Evolutionary conservation across 2,797 vertebrate species (phyloP), one percentile per base, ranked within the genome.

Genomic region (Miichthys miiuy): DNA sequence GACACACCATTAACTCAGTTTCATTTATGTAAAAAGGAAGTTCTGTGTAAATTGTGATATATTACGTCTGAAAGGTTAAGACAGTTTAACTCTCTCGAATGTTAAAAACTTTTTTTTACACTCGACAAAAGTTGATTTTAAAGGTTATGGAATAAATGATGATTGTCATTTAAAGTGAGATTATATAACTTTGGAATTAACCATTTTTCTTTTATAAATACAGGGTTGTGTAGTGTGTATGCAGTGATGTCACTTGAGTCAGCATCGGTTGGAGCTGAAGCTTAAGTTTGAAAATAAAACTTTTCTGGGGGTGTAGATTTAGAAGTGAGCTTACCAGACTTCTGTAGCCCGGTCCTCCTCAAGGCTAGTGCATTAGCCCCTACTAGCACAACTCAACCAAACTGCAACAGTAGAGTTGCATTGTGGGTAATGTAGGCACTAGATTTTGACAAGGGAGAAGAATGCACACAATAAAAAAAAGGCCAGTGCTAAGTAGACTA

Each of bases 1-100:
- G 38, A 65, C 50, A 17, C 72, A 41, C 51, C 6, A 6, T 61
- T 61, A 66, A 63, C 63, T 50, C 50, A 38, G 9, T 52, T 57
- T 74, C 30, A 52, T 34, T 56, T 5, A 61, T 48, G 17, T 73
- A 13, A 44, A 75, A 55, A 5, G 1, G 10, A 20, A 12, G 68
- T 60, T 73, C 11, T 54, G 21, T 55, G 9, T 41, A 38, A 20
- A 70, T 6, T 21, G 23, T 27, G 42, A 60, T 47, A 1, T 48
- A 41, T 68, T 7, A 10, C 21, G n/a, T 67, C 52, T 62, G 44
- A 79, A 42, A 72, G 57, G 4, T 14, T 38, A 20, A 30, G 11
- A 41, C 50, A 41, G 16, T 14, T 51, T 14, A 42, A 0, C 44
- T n/a, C 25, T 21, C 13, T 62, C 1, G 1, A 23, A 64, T 13